These are phyloP conservation scores for Ommatoiulus sabulosus DNA, from an alignment of 2,888 invertebrate species.

Conservation along the genomic window DNA sequence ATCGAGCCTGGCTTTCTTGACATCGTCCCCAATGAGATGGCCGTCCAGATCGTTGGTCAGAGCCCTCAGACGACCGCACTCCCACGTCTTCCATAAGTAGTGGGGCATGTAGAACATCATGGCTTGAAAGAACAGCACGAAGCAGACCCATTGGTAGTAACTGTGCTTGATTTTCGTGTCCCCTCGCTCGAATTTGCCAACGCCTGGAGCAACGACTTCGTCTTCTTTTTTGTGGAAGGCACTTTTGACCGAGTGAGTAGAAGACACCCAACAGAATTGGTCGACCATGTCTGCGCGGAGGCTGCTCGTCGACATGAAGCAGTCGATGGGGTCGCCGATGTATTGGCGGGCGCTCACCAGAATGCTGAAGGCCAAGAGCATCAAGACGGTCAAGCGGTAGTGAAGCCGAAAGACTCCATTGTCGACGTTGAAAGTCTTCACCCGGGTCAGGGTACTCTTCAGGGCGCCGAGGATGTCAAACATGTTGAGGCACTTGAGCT, in stretches of 20 bases:
- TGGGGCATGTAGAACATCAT: conserved; percentile 66
- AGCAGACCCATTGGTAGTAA: conserved; percentile 64
- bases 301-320: conserved; percentile 5
- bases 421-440: conserved; percentile 53
- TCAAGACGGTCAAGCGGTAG: conserved; percentile 49
- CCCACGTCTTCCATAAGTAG: conserved; percentile 58
- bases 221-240: conserved; percentile 59
- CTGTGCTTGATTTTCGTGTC: conserved; percentile 61
- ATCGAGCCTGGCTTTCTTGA: conserved; percentile 46
- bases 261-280: conserved; percentile 60
- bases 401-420: conserved; percentile 54
- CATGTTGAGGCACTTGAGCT: background rate
- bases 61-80: conserved; percentile 73
- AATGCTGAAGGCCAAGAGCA: conserved; percentile 56
- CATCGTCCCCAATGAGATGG: conserved; percentile 65
- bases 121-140: conserved; percentile 68
- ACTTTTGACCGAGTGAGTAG: conserved; percentile 60
- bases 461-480: conserved; percentile 53
- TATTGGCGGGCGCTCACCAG: conserved; percentile 54
- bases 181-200: conserved; percentile 58
- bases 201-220: conserved; percentile 60
- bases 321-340: conserved; percentile 56
- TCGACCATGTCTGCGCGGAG: conserved; percentile 46
- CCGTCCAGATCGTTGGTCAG: conserved; percentile 71
- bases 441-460: conserved; percentile 40